Evolutionary conservation across 2,888 invertebrate genomes (phyloP).

Genomic region (Strigamia transsilvanica): DNA sequence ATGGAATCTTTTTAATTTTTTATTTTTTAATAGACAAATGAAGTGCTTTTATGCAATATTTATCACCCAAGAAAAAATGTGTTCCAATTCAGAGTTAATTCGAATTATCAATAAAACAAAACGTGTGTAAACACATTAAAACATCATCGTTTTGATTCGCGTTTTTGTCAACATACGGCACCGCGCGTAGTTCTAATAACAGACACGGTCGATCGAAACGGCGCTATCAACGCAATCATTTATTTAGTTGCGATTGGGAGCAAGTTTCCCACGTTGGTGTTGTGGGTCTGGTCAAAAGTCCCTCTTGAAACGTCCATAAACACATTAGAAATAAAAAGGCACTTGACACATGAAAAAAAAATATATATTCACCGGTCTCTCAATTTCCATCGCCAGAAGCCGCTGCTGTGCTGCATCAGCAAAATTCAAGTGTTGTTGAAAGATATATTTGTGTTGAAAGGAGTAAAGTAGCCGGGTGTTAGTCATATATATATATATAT

Average conservation of each 20-base stretch:
- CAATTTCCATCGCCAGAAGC: constrained; percentile 22
- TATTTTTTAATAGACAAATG: constrained; percentile 18
- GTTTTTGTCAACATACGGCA: no score
- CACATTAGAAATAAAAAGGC: constrained; percentile 34
- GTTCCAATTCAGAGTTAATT: neutral
- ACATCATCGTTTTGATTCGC: no score
- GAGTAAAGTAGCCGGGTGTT: constrained; percentile 28
- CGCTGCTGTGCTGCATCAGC: constrained; percentile 31
- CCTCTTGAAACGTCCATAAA: neutral
- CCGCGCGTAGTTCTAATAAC: no score
- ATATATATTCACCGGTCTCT: constrained; percentile 1
- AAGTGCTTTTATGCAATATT: constrained; percentile 18
- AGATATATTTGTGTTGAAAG: constrained; percentile 35
- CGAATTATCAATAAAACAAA: neutral
- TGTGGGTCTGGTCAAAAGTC: neutral
- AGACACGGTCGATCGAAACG: no score
- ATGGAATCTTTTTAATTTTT: neutral
- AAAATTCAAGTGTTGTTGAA: neutral
- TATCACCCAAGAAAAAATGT: neutral
- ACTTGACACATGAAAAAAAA: neutral
- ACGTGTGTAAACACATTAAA: no score
- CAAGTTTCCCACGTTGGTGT: neutral
- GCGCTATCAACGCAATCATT: neutral
- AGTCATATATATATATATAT: no score
- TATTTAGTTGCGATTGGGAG: neutral